These are phyloP conservation scores for Malurus melanocephalus DNA, from an alignment of 2,113 vertebrate genomes.

Conservation along the genomic window DNA sequence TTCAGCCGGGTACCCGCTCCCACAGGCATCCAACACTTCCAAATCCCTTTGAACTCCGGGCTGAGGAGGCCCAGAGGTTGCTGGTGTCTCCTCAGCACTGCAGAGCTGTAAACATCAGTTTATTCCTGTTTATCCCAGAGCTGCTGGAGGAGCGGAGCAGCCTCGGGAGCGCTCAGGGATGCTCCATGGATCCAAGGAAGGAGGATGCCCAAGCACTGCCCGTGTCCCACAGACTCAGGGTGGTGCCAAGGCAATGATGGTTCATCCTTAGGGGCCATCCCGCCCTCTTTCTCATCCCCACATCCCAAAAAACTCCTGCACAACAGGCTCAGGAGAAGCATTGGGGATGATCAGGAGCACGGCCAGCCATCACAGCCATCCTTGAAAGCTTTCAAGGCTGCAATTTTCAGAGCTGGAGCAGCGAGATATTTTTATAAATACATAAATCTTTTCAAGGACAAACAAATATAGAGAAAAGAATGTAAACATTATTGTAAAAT, in stretches of 20 bases:
- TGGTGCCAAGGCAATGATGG: accelerated
- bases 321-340: background rate
- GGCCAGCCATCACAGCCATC: conserved; percentile 10
- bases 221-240: background rate
- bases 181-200: accelerated
- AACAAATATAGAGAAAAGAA: conserved; percentile 56
- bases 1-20: background rate
- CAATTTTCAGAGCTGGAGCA: conserved; percentile 42
- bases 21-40: conserved; percentile 16
- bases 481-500: conserved; percentile 67
- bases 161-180: background rate
- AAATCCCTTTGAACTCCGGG: conserved; percentile 37
- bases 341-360: background rate
- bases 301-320: accelerated
- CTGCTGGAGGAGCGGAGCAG: background rate
- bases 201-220: background rate
- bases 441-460: conserved; percentile 60
- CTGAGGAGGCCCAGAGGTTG: background rate
- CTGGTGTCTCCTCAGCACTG: background rate
- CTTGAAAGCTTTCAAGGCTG: conserved; percentile 15
- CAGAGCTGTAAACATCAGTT: background rate
- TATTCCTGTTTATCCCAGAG: background rate
- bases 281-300: background rate
- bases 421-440: conserved; percentile 60
- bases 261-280: background rate